phyloP scores from a whole-genome alignment of 2,113 vertebrate species.

The Etia nguti region DNA sequence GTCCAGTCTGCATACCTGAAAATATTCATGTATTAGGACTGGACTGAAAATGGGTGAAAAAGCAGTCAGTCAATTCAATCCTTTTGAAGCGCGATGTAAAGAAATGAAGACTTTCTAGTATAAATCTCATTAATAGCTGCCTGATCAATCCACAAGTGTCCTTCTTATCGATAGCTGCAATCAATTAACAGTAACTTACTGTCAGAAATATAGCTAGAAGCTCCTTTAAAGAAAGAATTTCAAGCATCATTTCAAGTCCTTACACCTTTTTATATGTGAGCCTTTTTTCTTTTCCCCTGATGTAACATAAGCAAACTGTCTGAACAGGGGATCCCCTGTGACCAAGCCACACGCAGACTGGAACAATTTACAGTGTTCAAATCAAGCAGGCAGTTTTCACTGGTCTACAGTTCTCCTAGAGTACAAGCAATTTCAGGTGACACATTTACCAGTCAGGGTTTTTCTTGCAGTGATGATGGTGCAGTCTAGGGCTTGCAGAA shows the following conservation, averaged over 20 bases:
- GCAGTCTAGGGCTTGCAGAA: neutral
- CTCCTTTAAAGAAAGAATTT: neutral
- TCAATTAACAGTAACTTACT: neutral
- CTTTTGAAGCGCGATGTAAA: neutral
- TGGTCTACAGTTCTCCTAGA: neutral
- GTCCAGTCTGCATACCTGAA: neutral
- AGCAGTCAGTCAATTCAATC: neutral
- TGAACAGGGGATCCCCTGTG: neutral
- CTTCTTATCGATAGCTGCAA: accelerated
- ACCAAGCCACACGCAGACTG: neutral
- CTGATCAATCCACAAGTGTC: neutral
- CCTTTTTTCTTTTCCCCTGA: neutral
- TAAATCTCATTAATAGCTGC: neutral
- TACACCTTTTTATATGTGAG: neutral
- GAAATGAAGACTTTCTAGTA: neutral
- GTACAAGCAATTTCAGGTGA: neutral
- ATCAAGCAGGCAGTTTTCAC: neutral
- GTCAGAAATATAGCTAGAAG: neutral
- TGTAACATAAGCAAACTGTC: neutral
- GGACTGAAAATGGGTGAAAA: neutral
- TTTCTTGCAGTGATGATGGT: neutral
- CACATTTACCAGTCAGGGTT: neutral
- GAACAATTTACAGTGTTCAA: neutral
- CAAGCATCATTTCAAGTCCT: neutral
- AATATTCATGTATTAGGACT: neutral